Base-by-base conservation (phyloP, 92 coral and sea anemone species). In the Porites rus region DNA sequence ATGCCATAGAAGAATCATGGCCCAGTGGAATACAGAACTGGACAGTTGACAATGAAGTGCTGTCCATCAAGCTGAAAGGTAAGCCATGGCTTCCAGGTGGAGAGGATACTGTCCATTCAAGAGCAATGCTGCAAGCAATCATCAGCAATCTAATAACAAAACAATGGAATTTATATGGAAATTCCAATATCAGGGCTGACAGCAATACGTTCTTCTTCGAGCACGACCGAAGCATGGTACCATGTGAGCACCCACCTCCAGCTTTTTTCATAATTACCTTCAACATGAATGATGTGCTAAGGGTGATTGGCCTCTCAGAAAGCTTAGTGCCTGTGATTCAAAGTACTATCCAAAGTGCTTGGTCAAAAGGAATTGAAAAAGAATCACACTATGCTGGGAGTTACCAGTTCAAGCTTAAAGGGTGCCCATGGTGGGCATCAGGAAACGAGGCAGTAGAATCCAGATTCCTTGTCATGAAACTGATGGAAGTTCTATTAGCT, bases 371-470 rank as follows among this genome's bases (percentile, higher is more conserved):
- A 16, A 92, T 92, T 50, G 77, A 86, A 59, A 68, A 71, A 51
- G 93, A 92, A 46, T 63, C 74, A 16, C 63, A 78, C 12, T 77
- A 84, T 68, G 71, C 25, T 61, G 91, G 77, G 50, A 91, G 94
- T 79, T 88, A 90, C 88, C 92, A 93, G 89, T 93, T 91, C 77
- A 88, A 88, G 76, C 71, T 93, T 19, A 77, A 85, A 14, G 94
- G 96, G 5, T 84, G 81, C 59, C 96, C 96, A 9, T 93, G 96
- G 96, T 89, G 91, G 91, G 77, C 92, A 51, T 68, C 46, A 54
- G 93, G 84, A 11, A 89, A 84, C 13, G 96, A 93, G 62, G 81
- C 94, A 16, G 90, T 91, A 9, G 87, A 88, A 89, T 87, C 94
- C 6, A 64, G 96, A 17, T 84, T 59, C 52, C 75, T 93, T 38